Evolutionary conservation across 1,140 invertebrate species (phyloP), one percentile per base, ranked within the genome.

Genomic region (Aphaenogaster rudis): DNA sequence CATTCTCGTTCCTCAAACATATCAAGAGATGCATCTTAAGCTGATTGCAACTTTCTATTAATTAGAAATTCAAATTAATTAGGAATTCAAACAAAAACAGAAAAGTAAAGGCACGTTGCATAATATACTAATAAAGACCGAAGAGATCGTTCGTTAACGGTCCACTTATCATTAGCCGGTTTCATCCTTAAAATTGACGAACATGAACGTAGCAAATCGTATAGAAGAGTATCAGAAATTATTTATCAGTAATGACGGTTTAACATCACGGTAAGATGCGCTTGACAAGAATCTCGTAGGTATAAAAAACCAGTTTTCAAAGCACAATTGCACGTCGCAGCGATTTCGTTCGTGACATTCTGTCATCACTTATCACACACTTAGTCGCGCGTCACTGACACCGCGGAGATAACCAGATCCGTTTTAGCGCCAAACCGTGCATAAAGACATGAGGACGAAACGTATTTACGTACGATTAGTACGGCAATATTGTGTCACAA

Each of bases 351-450:
- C 45, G 9, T 61, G 67, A 81, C 59, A 67, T 74, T 52, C 64
- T 61, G 84, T 54, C 39, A 28, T 57, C 90, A 88, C 89, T 91
- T 91, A 88, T 91, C 88, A 54, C 66, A 28, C 21, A 13, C 3
- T 42, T 42, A 66, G 63, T 59, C 45, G 87, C 84, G 66, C 87
- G 87, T 91, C 78, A 89, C 74, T 87, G 77, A 67, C 87, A 86
- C 45, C 52, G 82, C 59, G 42, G 48, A 59, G 59, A 87, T 88
- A 91, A 91, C 48, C 39, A 91, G 72, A 90, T 76, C 50, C 84
- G 42, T 91, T 86, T 88, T 84, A 87, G 74, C 89, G 64, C n/a
- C 66, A 76, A 61, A 76, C 57, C 13, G 33, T 9, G 54, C 45
- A 50, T 61, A 74, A 82, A 72, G 52, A 2, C 52, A 21, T n/a